Evolutionary conservation across 2,113 vertebrate species (phyloP).

Genomic region (Cheirogaleus medius): DNA sequence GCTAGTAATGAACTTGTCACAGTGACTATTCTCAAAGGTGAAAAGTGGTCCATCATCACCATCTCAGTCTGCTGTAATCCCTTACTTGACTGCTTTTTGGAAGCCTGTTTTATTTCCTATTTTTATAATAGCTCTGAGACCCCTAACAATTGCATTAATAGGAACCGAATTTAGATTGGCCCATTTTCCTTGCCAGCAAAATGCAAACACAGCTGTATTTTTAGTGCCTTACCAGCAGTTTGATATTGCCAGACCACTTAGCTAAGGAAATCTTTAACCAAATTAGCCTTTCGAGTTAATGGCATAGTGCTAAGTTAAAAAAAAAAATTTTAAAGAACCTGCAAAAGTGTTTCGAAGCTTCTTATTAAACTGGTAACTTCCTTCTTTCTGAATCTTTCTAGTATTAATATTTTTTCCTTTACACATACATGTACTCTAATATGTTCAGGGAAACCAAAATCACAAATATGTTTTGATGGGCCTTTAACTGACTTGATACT

Average conservation of each 20-base stretch:
- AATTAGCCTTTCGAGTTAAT: neutral
- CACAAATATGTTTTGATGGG: neutral
- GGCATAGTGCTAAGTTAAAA: neutral
- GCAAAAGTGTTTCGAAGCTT: neutral
- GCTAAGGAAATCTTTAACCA: neutral
- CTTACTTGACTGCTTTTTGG: neutral
- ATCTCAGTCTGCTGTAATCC: accelerated
- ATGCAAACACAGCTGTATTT: neutral
- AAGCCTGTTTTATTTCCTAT: neutral
- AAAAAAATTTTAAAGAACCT: neutral
- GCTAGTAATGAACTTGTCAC: accelerated
- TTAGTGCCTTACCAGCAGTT: neutral
- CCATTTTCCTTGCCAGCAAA: neutral
- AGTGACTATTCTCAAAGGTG: accelerated
- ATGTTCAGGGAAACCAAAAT: neutral
- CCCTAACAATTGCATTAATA: neutral
- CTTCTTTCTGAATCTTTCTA: neutral
- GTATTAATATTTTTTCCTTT: neutral
- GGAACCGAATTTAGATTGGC: neutral
- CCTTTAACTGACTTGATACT: neutral
- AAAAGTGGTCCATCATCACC: accelerated
- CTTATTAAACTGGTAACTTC: neutral
- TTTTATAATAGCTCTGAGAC: neutral
- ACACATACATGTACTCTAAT: neutral
- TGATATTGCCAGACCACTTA: neutral